phyloP scores from a whole-genome alignment of 2,113 vertebrate species.

The Chaetodon auriga region DNA sequence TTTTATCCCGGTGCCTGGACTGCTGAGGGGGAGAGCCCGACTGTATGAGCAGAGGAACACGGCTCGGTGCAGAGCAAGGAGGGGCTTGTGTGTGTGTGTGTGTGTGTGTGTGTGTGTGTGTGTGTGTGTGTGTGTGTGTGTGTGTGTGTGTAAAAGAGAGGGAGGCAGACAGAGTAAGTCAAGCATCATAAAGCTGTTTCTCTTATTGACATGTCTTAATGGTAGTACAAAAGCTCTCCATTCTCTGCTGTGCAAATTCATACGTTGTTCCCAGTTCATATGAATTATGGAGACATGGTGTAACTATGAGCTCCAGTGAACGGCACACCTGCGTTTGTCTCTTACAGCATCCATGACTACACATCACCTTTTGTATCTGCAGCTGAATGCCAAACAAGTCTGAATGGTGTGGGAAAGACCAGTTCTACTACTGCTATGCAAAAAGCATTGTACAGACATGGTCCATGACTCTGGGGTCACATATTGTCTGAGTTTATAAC shows the following conservation, averaged over 20 bases:
- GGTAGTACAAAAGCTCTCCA: neutral
- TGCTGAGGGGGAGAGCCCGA: slow-evolving; percentile 1
- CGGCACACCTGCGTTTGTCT: neutral
- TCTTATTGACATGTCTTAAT: neutral
- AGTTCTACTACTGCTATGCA: neutral
- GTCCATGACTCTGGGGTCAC: neutral
- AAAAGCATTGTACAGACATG: neutral
- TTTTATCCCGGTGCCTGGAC: neutral
- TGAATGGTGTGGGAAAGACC: neutral
- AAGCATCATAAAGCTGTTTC: neutral
- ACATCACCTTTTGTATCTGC: neutral
- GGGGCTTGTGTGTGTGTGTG: slow-evolving; percentile 29
- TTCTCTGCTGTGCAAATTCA: neutral
- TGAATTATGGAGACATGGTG: neutral
- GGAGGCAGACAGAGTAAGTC: neutral
- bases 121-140: slow-evolving; percentile 26
- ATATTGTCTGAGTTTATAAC: neutral
- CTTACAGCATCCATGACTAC: neutral
- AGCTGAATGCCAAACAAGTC: slow-evolving; percentile 1
- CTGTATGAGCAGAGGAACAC: slow-evolving; percentile 4
- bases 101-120: slow-evolving; percentile 26
- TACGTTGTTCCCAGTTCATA: neutral
- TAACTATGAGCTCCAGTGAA: neutral
- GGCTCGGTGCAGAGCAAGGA: slow-evolving; percentile 20
- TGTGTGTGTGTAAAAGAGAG: slow-evolving; percentile 4